Base-by-base conservation (phyloP, 2,888 invertebrate genomes). In the Stratiomys singularior region DNA sequence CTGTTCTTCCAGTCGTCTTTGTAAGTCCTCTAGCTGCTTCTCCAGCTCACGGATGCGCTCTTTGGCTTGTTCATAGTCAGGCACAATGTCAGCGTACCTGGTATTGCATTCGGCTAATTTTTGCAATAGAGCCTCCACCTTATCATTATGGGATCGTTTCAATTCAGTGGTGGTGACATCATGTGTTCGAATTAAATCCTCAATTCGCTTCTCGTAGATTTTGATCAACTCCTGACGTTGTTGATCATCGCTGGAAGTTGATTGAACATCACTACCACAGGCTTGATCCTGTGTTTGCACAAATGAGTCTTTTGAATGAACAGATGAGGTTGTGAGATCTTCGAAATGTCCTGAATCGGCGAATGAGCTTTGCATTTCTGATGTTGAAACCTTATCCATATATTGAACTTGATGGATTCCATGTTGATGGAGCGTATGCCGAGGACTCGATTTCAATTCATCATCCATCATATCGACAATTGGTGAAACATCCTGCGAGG, bases 281-380 rank as follows among this genome's bases (percentile, higher is more conserved):
- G 83, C 85, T 1, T 83, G 84, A 81, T 91, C 90, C 83, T 90
- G 89, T 71, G 89, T 88, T 76, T 88, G 85, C 83, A 89, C 88
- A 76, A 90, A 89, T n/a, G 92, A 92, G 83, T 93, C 94, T 87
- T 93, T 94, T 78, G 93, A 93, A 86, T 93, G 92, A 80, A 93
- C 88, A 76, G 93, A 93, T 72, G 93, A 93, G 82, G 92, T 92
- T 21, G 92, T 92, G 82, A 93, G 88, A 87, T 95, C 95, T 85
- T 96, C 96, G 86, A 93, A 95, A 87, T 95, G 94, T 60, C 96
- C 96, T 7, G 95, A 95, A 87, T 95, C 95, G 77, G 94, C 93
- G 83, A 94, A 92, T 30, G 95, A 95, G 81, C 92, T 91, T 82
- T 92, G 92, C 89, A 93, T 90, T 84, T 94, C 93, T 9, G 81